Conservation (phyloP, 2,797 vertebrate species). For the Rhabdophis nuchalis region DNA sequence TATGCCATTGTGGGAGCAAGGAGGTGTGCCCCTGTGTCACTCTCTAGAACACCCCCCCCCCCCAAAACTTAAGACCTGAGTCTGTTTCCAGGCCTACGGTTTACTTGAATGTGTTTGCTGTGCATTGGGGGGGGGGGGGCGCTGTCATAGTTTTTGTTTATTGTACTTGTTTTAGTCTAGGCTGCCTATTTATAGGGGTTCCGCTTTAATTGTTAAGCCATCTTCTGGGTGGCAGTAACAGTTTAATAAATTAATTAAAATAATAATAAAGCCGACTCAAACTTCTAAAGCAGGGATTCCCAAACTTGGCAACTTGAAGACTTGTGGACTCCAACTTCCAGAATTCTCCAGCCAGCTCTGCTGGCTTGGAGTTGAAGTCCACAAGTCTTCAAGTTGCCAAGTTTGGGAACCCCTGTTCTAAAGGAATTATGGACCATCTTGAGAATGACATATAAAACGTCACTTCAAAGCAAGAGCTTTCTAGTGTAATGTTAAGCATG, state of each 20-base stretch:
- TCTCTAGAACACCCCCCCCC: not conserved
- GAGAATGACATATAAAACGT: not conserved
- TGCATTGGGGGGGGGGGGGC: not conserved
- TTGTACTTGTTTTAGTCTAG: not conserved
- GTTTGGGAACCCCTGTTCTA: too few species aligned
- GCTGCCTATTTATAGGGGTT: not conserved
- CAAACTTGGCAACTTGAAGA: too few species aligned
- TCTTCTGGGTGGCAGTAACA: not conserved
- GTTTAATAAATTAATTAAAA: not conserved
- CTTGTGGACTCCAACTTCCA: too few species aligned
- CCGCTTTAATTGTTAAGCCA: not conserved
- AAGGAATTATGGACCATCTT: not conserved
- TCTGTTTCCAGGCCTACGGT: not conserved
- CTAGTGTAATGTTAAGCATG: not conserved
- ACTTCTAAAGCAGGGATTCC: not conserved
- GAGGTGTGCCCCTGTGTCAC: not conserved
- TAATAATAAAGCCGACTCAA: not conserved
- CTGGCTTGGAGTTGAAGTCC: too few species aligned
- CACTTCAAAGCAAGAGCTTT: not conserved
- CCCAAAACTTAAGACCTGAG: not conserved
- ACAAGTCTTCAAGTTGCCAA: too few species aligned
- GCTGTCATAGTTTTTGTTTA: not conserved
- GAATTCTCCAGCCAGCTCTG: too few species aligned
- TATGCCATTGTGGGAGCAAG: not conserved
- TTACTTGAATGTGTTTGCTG: not conserved